A percentile compares a stretch with the other conserved stretches of the same genome.
Conservation (phyloP, 2,888 invertebrate genomes). For the Protophormia terraenovae region DNA sequence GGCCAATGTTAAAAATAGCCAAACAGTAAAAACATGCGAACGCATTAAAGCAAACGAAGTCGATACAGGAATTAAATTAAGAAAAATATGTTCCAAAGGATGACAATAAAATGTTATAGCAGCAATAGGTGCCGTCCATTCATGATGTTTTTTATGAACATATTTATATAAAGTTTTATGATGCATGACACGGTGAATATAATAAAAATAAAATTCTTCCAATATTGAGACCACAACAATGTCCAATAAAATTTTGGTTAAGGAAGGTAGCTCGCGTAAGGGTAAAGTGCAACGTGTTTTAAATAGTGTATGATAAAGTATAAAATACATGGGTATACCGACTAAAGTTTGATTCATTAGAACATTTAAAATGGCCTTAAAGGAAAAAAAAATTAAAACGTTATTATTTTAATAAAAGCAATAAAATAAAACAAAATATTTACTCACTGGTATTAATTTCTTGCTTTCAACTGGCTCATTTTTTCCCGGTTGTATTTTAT, state of each 20-base stretch:
- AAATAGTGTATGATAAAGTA: not conserved
- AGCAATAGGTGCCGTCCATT: not conserved
- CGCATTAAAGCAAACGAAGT: constrained; percentile 86
- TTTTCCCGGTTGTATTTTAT: constrained; percentile 90
- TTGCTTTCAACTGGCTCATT: constrained; percentile 87
- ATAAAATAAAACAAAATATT: too few species aligned
- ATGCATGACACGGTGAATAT: not conserved
- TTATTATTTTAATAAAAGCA: too few species aligned
- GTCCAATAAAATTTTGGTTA: not conserved
- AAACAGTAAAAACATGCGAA: constrained; percentile 86
- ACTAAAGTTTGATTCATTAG: not conserved
- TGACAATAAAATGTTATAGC: not conserved
- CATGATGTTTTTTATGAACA: not conserved
- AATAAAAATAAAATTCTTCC: not conserved
- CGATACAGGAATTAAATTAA: constrained; percentile 74
- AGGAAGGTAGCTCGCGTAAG: not conserved
- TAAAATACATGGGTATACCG: not conserved
- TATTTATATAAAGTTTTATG: not conserved
- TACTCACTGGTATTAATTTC: constrained; percentile 77
- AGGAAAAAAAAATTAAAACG: not conserved
- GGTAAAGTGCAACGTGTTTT: not conserved
- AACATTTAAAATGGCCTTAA: not conserved
- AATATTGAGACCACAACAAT: not conserved
- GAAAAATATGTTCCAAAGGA: not conserved
- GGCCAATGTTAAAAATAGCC: constrained; percentile 88